Base-by-base conservation (phyloP, 2,888 invertebrate genomes). In the Cremastinae sp. region DNA sequence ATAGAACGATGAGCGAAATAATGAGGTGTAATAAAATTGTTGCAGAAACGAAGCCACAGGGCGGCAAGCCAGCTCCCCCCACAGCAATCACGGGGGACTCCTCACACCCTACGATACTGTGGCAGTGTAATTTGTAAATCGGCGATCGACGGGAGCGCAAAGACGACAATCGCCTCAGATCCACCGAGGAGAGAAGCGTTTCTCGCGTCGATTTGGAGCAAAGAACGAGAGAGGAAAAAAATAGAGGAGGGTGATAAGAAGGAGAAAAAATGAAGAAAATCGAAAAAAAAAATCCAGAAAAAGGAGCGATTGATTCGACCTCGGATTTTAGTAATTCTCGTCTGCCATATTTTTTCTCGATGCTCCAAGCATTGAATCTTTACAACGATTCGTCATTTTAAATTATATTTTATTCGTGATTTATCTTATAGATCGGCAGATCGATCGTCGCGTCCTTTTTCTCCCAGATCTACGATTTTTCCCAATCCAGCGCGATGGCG, bases 51-150 rank as follows among this genome's bases (percentile, higher is more conserved):
- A 97, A 96, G 95, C 95, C 93, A 93, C 93, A 92, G 92, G 94
- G 93, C 93, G 89, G 87, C 89, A 90, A 90, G 90, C 92, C 91
- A 91, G 93, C 93, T 14, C 81, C 87, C 66, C 85, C 86, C 86
- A 86, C 89, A 83, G 85, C 85, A 85, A 85, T 86, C 87, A 90
- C 90, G 93, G 94, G 92, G 96, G 96, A 95, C 95, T 88, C 90
- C 87, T 96, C 96, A 96, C 96, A 96, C 95, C 97, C 95, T 96
- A 96, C 96, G 96, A 97, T 96, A 96, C 96, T 95, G 95, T 97
- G 96, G 97, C 97, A 96, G 96, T 97, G 96, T 97, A 96, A 97
- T 93, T 93, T 96, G 94, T 96, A 95, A 94, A 90, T 87, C 86
- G 39, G 59, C 72, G 68, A 79, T 45, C 41, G 69, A 49, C 12